Percentiles rank a stretch among this genome's conserved stretches.
Conservation (phyloP, 2,113 vertebrate species). For the Burhinus oedicnemus region DNA sequence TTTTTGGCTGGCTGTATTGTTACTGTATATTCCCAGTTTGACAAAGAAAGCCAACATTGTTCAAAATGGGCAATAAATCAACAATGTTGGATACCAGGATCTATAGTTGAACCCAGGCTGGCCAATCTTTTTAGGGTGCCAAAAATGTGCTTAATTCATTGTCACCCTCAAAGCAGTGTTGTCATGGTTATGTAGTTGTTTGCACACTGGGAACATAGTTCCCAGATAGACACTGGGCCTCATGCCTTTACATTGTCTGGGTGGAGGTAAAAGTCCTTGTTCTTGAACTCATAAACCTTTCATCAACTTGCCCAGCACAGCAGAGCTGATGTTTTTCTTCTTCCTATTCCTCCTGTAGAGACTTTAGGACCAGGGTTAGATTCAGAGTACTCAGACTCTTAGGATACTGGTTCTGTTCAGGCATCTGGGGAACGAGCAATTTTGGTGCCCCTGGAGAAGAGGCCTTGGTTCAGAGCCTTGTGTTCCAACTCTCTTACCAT, state of each 20-base stretch:
- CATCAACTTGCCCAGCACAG: neutral
- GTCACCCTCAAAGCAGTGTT: neutral
- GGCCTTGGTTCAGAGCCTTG: neutral
- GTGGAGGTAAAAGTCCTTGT: neutral
- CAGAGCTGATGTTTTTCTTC: neutral
- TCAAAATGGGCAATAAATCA: neutral
- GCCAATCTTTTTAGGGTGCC: neutral
- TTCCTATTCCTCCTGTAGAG: neutral
- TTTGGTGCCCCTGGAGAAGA: neutral
- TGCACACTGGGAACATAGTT: neutral
- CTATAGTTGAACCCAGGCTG: neutral
- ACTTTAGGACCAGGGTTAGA: too few relatives aligned
- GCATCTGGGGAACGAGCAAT: fast-evolving
- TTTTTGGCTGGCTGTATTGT: constrained; percentile 26
- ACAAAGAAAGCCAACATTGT: neutral
- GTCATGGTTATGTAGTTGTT: neutral
- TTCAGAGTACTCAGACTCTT: neutral
- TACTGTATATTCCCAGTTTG: constrained; percentile 31
- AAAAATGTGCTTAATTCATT: constrained; percentile 18
- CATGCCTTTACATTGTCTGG: neutral
- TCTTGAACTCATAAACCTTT: neutral
- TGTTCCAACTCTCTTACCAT: neutral
- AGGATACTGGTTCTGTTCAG: neutral
- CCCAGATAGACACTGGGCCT: neutral
- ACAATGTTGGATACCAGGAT: neutral